Percentiles rank a stretch among this genome's conserved stretches.
Evolutionary conservation across 2,113 vertebrate genomes (phyloP).

Genomic region (Chelonoidis abingdonii): DNA sequence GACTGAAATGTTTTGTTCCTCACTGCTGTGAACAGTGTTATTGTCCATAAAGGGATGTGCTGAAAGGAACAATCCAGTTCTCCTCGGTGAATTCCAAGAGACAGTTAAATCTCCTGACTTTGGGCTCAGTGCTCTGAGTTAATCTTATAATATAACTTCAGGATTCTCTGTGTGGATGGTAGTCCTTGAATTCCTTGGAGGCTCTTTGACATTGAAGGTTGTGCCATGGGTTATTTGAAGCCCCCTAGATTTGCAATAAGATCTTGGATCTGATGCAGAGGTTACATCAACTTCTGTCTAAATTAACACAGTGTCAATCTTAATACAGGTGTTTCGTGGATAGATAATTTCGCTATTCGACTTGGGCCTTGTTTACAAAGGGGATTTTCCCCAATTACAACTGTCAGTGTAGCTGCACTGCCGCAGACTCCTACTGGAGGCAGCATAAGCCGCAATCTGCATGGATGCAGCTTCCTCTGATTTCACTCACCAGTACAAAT

Average conservation of each 20-base stretch:
- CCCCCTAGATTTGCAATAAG: background rate
- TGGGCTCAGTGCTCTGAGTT: background rate
- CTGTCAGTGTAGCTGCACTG: background rate
- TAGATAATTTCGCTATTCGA: background rate
- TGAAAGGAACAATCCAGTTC: background rate
- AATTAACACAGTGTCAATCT: background rate
- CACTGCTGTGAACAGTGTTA: background rate
- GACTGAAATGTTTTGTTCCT: background rate
- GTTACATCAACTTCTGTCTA: background rate
- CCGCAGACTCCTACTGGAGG: background rate
- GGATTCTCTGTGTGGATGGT: accelerated
- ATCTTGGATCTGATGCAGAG: background rate
- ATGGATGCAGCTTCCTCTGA: accelerated
- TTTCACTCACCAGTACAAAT: background rate
- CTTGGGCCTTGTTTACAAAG: background rate
- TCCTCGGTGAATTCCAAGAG: background rate
- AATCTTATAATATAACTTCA: accelerated
- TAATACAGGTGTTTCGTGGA: background rate
- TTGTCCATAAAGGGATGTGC: background rate
- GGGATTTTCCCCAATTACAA: background rate
- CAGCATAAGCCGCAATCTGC: background rate
- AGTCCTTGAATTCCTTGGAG: background rate
- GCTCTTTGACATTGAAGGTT: background rate
- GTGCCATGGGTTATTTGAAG: background rate
- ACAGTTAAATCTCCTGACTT: accelerated